Base-by-base conservation (phyloP, 2,888 invertebrate species). In the Hypomecis atomaria region DNA sequence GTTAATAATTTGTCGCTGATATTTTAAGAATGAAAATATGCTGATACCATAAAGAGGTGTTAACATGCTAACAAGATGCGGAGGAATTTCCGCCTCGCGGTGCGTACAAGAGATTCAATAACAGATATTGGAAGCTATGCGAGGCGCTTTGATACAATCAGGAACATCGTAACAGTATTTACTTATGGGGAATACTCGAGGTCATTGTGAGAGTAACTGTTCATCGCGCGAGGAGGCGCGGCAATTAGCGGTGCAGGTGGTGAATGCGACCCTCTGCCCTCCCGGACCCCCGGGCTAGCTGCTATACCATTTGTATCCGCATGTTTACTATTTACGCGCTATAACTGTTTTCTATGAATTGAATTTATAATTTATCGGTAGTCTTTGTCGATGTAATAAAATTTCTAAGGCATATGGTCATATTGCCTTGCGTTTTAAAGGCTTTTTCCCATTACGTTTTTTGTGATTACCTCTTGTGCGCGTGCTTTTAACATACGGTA, bases 171-270 rank as follows among this genome's bases (percentile, higher is more conserved):
- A 83, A 80, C 81, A 74, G 76, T 78, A 78, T 79, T 76, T 77
- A 78, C 74, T 76, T 73, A 78, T 69, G 70, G 62, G 71, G 76
- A 81, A 82, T 81, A 75, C 78, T 84, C 78, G 78, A 76, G 82
- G 80, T 77, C 81, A 89, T 85, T 87, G 85, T 83, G 76, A 78
- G 74, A 82, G 78, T 90, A 90, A 87, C 87, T 85, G 87, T 88
- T 86, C 78, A 84, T 82, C 79, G 79, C 85, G 85, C 80, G 83
- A 81, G 83, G 85, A 88, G 88, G 88, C 83, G 86, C 85, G 85
- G 89, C 87, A 90, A 92, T 90, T 90, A 90, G 87, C 86, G 83
- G 86, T 86, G 79, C 88, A 88, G 87, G 87, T 90, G 90, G 87
- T 86, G 88, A 90, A 86, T 85, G 83, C 87, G 86, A 87, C 85